Conservation (phyloP, 2,797 vertebrate genomes). For the Bovichtus diacanthus region DNA sequence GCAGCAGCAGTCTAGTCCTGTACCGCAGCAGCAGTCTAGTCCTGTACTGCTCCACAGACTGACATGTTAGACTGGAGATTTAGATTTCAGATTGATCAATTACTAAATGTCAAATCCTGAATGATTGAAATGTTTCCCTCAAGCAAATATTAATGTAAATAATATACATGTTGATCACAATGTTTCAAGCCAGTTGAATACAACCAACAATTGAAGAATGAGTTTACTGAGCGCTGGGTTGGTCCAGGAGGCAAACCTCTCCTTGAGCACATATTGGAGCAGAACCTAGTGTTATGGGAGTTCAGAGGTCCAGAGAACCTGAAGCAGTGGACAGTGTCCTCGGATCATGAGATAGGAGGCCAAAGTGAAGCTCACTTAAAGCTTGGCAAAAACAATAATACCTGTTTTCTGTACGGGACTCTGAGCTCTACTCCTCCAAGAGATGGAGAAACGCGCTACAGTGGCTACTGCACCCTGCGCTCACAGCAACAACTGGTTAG, state of each 20-base stretch:
- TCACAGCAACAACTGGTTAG: constrained; percentile 88
- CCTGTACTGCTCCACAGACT: too few species aligned
- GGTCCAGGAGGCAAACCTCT: constrained; percentile 87
- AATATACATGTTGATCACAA: too few species aligned
- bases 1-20: too few species aligned
- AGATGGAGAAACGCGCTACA: constrained; percentile 92
- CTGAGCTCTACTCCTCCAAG: constrained; percentile 86
- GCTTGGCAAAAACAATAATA: constrained; percentile 88
- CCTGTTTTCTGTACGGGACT: constrained; percentile 89
- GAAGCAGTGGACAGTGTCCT: constrained; percentile 90
- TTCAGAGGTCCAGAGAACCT: constrained; percentile 92
- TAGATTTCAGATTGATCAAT: too few species aligned
- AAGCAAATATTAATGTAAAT: too few species aligned
- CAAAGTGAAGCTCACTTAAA: constrained; percentile 89
- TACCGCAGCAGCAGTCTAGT: too few species aligned
- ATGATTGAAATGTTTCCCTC: too few species aligned
- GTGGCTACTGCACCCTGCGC: constrained; percentile 93
- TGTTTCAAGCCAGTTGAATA: too few species aligned
- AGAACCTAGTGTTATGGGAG: constrained; percentile 91
- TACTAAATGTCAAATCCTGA: too few species aligned
- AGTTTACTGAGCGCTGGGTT: constrained; percentile 75
- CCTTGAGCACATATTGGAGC: constrained; percentile 85
- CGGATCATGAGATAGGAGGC: constrained; percentile 92
- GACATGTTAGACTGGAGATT: too few species aligned
- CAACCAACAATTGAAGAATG: too few species aligned